Evolutionary conservation across 2,888 invertebrate species (phyloP).

Genomic region (Parthenolecanium corni): DNA sequence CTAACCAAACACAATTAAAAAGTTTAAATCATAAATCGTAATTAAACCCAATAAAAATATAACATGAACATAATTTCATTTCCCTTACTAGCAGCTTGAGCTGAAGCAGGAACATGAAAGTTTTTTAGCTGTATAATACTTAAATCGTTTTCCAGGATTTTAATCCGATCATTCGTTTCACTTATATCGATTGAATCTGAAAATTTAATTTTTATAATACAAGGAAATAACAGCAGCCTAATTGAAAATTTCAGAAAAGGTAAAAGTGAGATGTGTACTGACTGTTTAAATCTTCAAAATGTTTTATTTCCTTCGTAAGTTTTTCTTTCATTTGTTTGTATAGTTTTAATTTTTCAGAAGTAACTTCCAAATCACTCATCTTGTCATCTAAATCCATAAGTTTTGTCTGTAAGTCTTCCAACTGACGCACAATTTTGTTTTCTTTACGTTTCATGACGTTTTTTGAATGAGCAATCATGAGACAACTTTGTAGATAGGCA

Average conservation of each 20-base stretch:
- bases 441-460: background rate
- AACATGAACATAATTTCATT: too few species aligned
- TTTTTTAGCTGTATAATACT: background rate
- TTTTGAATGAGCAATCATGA: background rate
- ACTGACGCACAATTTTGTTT: background rate
- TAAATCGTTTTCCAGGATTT: background rate
- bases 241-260: too few species aligned
- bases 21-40: too few species aligned
- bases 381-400: background rate
- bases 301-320: background rate
- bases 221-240: background rate
- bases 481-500: background rate
- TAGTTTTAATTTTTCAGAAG: background rate
- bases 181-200: background rate
- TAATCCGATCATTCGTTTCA: background rate
- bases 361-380: background rate
- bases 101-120: background rate
- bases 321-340: background rate
- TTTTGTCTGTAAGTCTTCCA: background rate
- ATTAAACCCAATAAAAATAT: too few species aligned
- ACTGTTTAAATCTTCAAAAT: background rate
- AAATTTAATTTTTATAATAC: background rate
- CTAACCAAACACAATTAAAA: background rate
- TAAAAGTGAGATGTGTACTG: too few species aligned
- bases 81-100: constrained; percentile 36